Base-by-base conservation (phyloP, 2,113 vertebrate species). In the Myiopsitta monachus region DNA sequence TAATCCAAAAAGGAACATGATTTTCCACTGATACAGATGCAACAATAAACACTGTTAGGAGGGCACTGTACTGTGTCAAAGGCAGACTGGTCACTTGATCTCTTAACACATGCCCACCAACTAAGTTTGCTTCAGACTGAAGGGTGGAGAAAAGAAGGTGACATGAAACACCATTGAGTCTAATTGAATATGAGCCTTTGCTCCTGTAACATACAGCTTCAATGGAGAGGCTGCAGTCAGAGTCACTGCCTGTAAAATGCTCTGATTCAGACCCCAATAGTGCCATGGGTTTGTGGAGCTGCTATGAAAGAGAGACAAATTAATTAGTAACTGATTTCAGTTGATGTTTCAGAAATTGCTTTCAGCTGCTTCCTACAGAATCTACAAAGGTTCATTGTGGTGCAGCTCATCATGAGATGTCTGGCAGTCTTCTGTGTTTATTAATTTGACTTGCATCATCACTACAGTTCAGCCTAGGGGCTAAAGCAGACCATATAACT, bases 401-500 rank as follows among this genome's bases (percentile, higher is more conserved):
- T 72, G 36, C 85, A 81, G 51, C 47, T 88, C 72, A 80, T 70
- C 75, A 77, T 0, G 0, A 83, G 76, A 28, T 83, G 44, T 62
- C 87, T 83, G 31, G 11, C 7, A 17, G 83, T 47, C 31, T 95
- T 90, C 63, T 91, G 74, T 69, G 61, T 95, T 69, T 76, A 11
- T 74, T 87, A 76, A 84, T 87, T 93, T 90, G 57, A n/a, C 73
- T 87, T 21, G 6, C 63, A 84, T 85, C 95, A 84, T 54, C 69
- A 22, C 57, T 88, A 33, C 51, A 88, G 75, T 68, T 88, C 69
- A 94, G 88, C 88, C 55, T 81, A 1, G 0, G 69, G 76, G 43
- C 68, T 84, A 54, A 88, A 64, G 66, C 36, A 72, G 61, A 49
- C 69, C 51, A 8, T 33, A 69, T 27, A 92, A 78, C 46, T 6